These are phyloP conservation scores for Xanthia icteritia DNA, from an alignment of 2,888 invertebrate genomes.

Conservation along the genomic window DNA sequence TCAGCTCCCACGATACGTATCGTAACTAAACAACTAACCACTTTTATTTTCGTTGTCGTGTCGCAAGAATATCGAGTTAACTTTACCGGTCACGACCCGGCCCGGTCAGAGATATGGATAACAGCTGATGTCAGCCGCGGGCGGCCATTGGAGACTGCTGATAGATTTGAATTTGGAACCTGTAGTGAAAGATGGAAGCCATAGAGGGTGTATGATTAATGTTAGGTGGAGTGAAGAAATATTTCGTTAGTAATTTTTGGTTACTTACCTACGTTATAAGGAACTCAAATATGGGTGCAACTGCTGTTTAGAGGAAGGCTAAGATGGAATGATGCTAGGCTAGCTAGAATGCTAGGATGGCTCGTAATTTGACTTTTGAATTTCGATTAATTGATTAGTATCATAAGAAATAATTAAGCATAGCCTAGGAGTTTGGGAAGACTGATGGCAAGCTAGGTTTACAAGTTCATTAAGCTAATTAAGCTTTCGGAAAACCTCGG, in stretches of 20 bases:
- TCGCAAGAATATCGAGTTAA: conserved; percentile 50
- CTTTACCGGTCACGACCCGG: conserved; percentile 59
- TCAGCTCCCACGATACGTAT: conserved; percentile 62
- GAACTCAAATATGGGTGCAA: background rate
- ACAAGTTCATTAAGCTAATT: background rate
- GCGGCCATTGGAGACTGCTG: conserved; percentile 37
- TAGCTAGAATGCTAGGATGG: too few relatives aligned
- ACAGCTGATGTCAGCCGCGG: conserved; percentile 40
- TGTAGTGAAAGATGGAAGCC: conserved; percentile 34
- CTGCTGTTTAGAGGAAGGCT: background rate
- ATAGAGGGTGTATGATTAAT: conserved; percentile 23
- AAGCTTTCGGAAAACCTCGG: background rate
- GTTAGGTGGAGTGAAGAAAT: conserved; percentile 8
- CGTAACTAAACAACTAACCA: conserved; percentile 34
- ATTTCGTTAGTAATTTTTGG: background rate
- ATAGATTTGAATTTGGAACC: conserved; percentile 40
- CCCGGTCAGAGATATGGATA: conserved; percentile 29
- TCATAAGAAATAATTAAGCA: background rate
- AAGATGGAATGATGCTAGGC: background rate
- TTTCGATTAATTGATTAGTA: background rate
- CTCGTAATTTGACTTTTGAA: background rate
- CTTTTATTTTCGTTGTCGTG: conserved; percentile 62
- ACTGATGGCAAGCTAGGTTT: background rate
- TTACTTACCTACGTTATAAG: too few relatives aligned
- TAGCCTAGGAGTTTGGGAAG: background rate